Evolutionary conservation across 2,888 invertebrate genomes (phyloP), one percentile per base, ranked within the genome.

Genomic region (Cacoxenus indagator): DNA sequence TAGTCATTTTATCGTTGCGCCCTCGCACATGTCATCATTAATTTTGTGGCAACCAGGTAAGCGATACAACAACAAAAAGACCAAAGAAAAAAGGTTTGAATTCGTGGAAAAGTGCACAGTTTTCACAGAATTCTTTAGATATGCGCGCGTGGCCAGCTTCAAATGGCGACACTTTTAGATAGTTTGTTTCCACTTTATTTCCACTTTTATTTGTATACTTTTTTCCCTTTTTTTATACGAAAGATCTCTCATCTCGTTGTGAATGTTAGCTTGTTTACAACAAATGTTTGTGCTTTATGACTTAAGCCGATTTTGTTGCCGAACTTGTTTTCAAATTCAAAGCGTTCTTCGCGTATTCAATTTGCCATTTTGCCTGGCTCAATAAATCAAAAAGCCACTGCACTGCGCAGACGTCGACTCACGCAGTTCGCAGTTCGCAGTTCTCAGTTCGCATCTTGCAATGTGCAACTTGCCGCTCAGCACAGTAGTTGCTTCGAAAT

Each of bases 401-500:
- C 19, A 64, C 22, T n/a, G 26, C n/a, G 59, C 59, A 59, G 14
- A 11, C 24, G 6, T 24, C 43, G 11, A 31, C 31, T n/a, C 14
- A 29, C 24, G 24, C 61, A 37, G 3, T n/a, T n/a, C n/a, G 14
- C 37, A 1, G 14, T 14, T 37, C 8, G 8, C 4, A 31, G 31
- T 14, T 37, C 37, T 37, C 37, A n/a, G n/a, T n/a, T 37, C 5
- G 1, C 37, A 1, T 14, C 1, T 14, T 37, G 9, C 2, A 8
- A 8, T 31, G 37, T 14, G 2, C 37, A 5, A 8, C 14, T 8
- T 37, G 8, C 37, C 9, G 37, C 37, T 24, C 70, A 78, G 75
- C 80, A 73, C 81, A 82, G 83, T 84, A 84, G 82, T 83, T 78
- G 84, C 77, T 81, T 84, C 80, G 78, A 78, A 77, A 82, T 84